These are phyloP conservation scores for Callipepla californica DNA, from an alignment of 2,113 vertebrate genomes.

Conservation along the genomic window DNA sequence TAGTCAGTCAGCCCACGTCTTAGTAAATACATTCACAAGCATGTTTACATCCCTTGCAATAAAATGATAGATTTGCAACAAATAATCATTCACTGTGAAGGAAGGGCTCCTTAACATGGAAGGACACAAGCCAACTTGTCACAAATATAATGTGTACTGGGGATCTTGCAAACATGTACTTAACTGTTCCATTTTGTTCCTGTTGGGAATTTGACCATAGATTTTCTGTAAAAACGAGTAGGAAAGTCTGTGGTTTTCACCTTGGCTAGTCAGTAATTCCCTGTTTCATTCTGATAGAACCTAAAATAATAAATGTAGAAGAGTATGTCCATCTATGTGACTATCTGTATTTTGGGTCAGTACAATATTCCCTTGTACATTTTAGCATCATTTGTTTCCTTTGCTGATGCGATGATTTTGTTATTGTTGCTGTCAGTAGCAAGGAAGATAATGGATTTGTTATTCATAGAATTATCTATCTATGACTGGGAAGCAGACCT, in stretches of 20 bases:
- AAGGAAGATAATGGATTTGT: slow-evolving; percentile 55
- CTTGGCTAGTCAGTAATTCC: neutral
- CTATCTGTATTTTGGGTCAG: slow-evolving; percentile 22
- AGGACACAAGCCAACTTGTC: neutral
- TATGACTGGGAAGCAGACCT: slow-evolving; percentile 60
- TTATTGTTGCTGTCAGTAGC: slow-evolving; percentile 56
- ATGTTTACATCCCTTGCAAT: neutral
- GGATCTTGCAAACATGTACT: neutral
- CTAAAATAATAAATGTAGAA: neutral
- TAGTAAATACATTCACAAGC: neutral
- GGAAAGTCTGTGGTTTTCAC: neutral
- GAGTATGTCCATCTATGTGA: neutral
- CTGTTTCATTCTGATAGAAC: neutral
- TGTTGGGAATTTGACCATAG: neutral
- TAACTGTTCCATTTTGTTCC: neutral
- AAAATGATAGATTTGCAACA: neutral
- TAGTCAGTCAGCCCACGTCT: neutral
- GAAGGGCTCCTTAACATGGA: neutral
- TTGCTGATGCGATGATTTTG: slow-evolving; percentile 60
- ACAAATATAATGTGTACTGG: neutral
- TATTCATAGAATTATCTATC: slow-evolving; percentile 62
- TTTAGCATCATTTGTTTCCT: slow-evolving; percentile 51
- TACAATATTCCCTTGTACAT: neutral
- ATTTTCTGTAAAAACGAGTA: neutral
- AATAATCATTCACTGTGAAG: neutral